Conservation (phyloP, 2,797 vertebrate species). For the Poliocrania exsul region DNA sequence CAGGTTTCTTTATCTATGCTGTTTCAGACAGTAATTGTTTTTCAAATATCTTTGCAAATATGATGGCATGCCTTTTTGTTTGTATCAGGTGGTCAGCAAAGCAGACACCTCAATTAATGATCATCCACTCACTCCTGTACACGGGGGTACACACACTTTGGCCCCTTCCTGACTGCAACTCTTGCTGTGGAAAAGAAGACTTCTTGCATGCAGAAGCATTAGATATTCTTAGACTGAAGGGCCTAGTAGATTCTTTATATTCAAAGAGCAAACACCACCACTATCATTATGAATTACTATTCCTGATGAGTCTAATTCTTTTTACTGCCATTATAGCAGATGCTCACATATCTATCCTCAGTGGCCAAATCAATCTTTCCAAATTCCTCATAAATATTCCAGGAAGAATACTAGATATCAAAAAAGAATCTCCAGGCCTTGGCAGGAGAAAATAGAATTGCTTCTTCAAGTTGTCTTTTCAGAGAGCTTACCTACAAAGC, state of each 20-base stretch:
- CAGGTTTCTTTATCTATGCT: neutral
- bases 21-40: neutral
- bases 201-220: neutral
- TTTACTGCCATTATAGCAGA: conserved; percentile 71
- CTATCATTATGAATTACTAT: conserved; percentile 73
- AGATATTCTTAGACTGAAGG: conserved; percentile 20
- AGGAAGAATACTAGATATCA: neutral
- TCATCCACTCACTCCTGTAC: neutral
- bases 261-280: conserved; percentile 50
- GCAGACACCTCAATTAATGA: neutral
- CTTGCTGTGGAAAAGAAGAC: neutral
- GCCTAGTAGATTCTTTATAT: conserved; percentile 62
- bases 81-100: neutral
- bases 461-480: neutral
- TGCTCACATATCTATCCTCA: conserved; percentile 66
- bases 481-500: neutral
- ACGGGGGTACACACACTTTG: neutral
- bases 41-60: neutral
- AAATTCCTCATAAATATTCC: conserved; percentile 61
- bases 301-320: conserved; percentile 77
- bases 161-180: neutral
- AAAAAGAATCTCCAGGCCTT: neutral
- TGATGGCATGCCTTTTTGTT: neutral
- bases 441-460: neutral
- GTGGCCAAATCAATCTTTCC: conserved; percentile 60